A percentile compares a stretch with the other conserved stretches of the same genome.
phyloP scores from a whole-genome alignment of 2,888 invertebrate genomes.

The Pharmacophagus antenor region DNA sequence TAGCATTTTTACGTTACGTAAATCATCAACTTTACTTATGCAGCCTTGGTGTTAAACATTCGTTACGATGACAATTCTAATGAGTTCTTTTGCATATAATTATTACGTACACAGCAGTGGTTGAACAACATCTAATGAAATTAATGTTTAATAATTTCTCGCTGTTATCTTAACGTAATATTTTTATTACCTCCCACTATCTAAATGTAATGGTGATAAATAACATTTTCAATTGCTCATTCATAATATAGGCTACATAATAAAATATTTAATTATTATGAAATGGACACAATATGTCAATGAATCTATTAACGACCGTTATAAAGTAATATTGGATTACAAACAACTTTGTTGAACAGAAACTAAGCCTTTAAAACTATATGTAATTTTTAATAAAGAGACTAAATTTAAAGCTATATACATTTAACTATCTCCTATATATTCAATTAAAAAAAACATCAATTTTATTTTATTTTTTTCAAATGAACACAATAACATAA shows the following conservation, averaged over 20 bases:
- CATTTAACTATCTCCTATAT: too few species aligned
- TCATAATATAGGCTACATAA: background rate
- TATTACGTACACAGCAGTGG: background rate
- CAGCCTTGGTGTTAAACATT: slow-evolving; percentile 4
- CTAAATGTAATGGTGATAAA: too few species aligned
- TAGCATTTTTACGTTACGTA: slow-evolving; percentile 9
- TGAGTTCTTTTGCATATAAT: slow-evolving; percentile 6
- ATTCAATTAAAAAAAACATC: too few species aligned
- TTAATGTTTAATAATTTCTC: slow-evolving; percentile 8
- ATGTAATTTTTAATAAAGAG: too few species aligned
- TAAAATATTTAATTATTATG: background rate
- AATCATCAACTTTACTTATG: slow-evolving; percentile 6
- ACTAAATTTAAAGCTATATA: too few species aligned
- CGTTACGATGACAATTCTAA: slow-evolving; percentile 9
- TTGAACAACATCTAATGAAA: background rate
- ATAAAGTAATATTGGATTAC: background rate
- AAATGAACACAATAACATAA: too few species aligned
- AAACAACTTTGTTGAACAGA: too few species aligned
- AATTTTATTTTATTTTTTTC: too few species aligned
- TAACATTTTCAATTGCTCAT: background rate
- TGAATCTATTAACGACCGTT: background rate
- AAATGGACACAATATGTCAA: background rate
- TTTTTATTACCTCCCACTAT: background rate
- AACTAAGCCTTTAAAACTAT: too few species aligned
- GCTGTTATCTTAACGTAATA: slow-evolving; percentile 3